phyloP scores from a whole-genome alignment of 1,140 invertebrate genomes.

The Ladona fulva region DNA sequence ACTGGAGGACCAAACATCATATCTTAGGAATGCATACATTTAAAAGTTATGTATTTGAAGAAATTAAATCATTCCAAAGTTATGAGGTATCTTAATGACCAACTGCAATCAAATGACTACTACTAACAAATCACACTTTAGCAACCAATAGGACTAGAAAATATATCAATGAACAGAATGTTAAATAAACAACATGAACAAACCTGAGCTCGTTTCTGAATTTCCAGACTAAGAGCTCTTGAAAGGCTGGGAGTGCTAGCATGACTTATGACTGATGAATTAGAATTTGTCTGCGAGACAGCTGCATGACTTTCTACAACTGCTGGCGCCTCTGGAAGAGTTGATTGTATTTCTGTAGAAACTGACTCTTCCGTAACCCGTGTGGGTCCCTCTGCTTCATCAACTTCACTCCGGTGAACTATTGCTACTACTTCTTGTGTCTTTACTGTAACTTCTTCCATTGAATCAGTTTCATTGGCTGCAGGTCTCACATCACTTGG shows the following conservation, averaged over 20 bases:
- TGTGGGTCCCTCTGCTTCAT: conserved; percentile 20
- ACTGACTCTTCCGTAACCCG: not conserved
- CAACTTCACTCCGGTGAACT: conserved; percentile 15
- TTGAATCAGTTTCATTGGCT: not conserved
- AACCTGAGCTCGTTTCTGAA: conserved; percentile 54
- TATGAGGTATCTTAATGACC: no score
- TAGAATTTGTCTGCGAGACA: conserved; percentile 22
- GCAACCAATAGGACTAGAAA: no score
- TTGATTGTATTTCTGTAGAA: conserved; percentile 13
- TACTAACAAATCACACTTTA: no score
- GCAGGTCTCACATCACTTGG: not conserved
- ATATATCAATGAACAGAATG: conserved; percentile 2
- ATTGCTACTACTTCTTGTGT: conserved; percentile 11
- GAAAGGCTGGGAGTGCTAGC: conserved; percentile 25
- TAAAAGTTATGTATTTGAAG: no score
- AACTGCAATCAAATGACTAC: no score
- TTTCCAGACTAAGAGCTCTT: conserved; percentile 51
- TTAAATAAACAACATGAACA: conserved; percentile 15
- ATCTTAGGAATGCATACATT: no score
- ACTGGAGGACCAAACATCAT: no score
- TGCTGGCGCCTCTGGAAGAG: conserved; percentile 23
- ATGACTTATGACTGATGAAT: conserved; percentile 31
- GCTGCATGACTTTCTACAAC: conserved; percentile 16
- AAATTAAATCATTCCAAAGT: no score
- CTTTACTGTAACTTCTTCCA: not conserved